Base-by-base conservation (phyloP, 2,888 invertebrate genomes). In the Aleiodes alternator region DNA sequence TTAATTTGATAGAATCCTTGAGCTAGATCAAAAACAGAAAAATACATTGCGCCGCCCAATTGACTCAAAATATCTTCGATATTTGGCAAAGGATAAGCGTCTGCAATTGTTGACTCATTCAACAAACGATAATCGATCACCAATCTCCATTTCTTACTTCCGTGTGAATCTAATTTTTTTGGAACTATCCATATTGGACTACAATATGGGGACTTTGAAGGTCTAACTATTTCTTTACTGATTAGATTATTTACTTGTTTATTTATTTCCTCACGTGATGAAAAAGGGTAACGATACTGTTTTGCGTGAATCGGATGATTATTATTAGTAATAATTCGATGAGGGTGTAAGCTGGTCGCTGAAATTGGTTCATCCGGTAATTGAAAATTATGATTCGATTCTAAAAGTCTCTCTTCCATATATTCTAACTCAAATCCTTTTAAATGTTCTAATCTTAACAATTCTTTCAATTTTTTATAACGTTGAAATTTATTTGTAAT, bases 1-100 rank as follows among this genome's bases (percentile, higher is more conserved):
- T 81, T 78, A n/a, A 82, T 79, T 69, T 83, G 83, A 61, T 84
- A 81, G 56, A 81, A 83, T 0, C 83, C 82, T 8, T 75, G 77
- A 3, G 82, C 80, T 0, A 83, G 48, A 59, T 84, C 82, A 1
- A 84, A 75, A 0, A 80, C 80, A 1, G 81, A 77, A 69, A 82
- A 84, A 69, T 82, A 83, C 0, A 74, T 61, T 3, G 76, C 66
- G 57, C 75, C 75, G 1, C 82, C 81, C 53, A 84, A 69, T 71
- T 84, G 80, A 29, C 80, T 81, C 8, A 81, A 59, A 55, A 82
- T 77, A 50, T 80, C 79, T 1, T 64, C 51, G 1, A 75, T 77
- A 12, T 72, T 73, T 29, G 72, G 74, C 6, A 77, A 14, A 1
- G 76, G 73, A 23, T 79, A 76, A 9, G 75, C 75, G 14, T 77